Conservation (phyloP, 2,797 vertebrate genomes). For the Monodelphis domestica region DNA sequence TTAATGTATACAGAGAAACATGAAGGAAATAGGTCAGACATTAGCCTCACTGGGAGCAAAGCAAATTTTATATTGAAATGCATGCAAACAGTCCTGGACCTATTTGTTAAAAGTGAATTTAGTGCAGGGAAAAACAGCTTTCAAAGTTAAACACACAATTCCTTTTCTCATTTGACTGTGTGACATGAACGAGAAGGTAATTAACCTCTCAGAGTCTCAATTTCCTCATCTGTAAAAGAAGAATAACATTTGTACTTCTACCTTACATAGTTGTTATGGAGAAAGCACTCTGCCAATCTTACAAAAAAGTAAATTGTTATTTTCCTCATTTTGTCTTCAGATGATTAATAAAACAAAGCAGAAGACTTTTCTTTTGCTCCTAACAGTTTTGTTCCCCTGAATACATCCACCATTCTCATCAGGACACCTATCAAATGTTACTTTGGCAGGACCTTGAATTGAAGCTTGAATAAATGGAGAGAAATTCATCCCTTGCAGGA, state of each 20-base stretch:
- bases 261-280: neutral
- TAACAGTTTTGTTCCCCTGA: neutral
- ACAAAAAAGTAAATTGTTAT: neutral
- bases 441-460: neutral
- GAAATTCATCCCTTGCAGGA: neutral
- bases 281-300: neutral
- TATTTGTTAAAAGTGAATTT: neutral
- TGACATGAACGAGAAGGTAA: neutral
- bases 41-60: neutral
- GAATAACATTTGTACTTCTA: neutral
- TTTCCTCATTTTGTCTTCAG: neutral
- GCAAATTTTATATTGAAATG: neutral
- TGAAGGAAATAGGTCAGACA: neutral
- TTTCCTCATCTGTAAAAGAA: neutral
- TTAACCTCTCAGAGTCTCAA: neutral
- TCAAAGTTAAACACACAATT: neutral
- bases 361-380: neutral
- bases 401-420: neutral
- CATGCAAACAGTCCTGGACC: neutral
- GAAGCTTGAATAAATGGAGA: neutral
- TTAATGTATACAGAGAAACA: neutral
- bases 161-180: neutral
- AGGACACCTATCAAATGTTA: neutral
- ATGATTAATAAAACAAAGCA: neutral
- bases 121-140: neutral